Base-by-base conservation (phyloP, 1,140 invertebrate species). In the Subanguina moxae region DNA sequence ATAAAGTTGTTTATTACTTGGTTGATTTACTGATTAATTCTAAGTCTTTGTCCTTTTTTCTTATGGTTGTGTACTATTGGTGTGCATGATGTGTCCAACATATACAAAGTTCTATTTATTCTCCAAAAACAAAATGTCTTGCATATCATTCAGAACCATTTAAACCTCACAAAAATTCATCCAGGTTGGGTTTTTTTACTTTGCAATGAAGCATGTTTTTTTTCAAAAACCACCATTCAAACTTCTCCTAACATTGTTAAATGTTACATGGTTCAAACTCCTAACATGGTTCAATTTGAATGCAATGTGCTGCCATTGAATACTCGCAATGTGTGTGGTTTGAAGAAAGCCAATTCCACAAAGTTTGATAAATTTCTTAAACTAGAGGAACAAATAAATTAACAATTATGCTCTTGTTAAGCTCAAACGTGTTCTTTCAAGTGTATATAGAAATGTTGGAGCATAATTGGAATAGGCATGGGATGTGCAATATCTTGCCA, bases 401-500 rank as follows among this genome's bases (percentile, higher is more conserved):
- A 62, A 21, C 0, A 25, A 17, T 65, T 67, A 46, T 5, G n/a
- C n/a, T n/a, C n/a, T n/a, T n/a, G n/a, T 52, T 52, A 62, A 45
- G 17, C 0, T 57, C 48, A 25, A 23, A 11, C 15, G 17, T 46
- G 45, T 9, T 42, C 5, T 46, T 30, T 17, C 19, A 80, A 68
- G 65, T 87, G 83, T 83, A 99, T 0, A 93, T 98, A 67, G 94
- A 98, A 74, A 99, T 99, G 96, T 93, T 94, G 0, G 96, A 99
- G 86, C 92, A 97, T 83, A 91, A 93, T 84, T 92, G 91, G 0
- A 38, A 72, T n/a, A 86, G 90, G 43, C 66, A 75, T 17, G 79
- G 75, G 70, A 89, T 96, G 86, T n/a, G n/a, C n/a, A n/a, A n/a
- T n/a, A n/a, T n/a, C n/a, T n/a, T n/a, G n/a, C n/a, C n/a, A n/a